Percentiles rank a stretch among this genome's conserved stretches.
These are phyloP conservation scores for Biston stratarius DNA, from an alignment of 2,888 invertebrate species.

Conservation along the genomic window DNA sequence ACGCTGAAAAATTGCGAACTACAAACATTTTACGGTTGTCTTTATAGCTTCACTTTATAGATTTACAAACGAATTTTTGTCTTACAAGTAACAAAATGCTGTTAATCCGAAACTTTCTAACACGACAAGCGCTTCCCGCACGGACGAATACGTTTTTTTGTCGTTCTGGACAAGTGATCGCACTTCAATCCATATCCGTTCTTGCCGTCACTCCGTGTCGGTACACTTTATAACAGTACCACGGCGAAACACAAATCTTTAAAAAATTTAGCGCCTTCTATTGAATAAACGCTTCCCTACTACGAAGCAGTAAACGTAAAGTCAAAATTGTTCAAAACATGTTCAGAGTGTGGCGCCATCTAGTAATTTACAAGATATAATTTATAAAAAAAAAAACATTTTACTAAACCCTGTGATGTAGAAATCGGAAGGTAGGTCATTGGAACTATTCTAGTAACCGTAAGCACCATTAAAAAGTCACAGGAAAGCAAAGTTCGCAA, in stretches of 20 bases:
- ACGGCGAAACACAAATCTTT: background rate
- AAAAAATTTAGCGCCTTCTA: no score
- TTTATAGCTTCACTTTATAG: background rate
- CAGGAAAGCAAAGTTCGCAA: no score
- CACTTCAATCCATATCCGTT: conserved; percentile 48
- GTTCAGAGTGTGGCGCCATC: no score
- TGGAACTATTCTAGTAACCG: no score
- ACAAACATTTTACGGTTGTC: background rate
- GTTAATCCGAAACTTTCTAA: conserved; percentile 29
- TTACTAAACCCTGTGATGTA: no score
- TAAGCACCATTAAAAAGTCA: no score
- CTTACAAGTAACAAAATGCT: conserved; percentile 4
- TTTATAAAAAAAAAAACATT: no score
- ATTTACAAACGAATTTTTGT: background rate
- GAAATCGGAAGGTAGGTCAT: no score
- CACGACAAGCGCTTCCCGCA: conserved; percentile 25
- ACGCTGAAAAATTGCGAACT: background rate
- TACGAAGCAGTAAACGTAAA: no score
- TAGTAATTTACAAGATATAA: no score
- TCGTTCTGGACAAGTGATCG: conserved; percentile 49
- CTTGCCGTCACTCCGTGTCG: conserved; percentile 38
- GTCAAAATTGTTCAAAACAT: no score
- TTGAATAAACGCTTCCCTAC: no score
- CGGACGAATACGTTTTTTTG: conserved; percentile 40
- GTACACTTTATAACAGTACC: conserved; percentile 21